These are phyloP conservation scores for Timandra comae DNA, from an alignment of 2,888 invertebrate genomes.

Conservation along the genomic window DNA sequence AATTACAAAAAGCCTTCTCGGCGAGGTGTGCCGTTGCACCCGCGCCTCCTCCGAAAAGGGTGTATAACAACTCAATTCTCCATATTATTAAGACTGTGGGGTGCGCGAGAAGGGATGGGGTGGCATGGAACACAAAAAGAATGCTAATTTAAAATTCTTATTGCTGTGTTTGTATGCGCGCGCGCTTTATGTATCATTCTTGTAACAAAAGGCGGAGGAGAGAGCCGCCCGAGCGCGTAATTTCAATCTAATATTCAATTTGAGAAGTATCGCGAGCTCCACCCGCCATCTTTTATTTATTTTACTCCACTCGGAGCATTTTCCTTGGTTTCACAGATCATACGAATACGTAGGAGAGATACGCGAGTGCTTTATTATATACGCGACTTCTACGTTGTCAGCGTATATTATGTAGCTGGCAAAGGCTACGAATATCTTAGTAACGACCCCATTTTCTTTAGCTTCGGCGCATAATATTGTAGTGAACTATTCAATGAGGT, in stretches of 20 bases:
- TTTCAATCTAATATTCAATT: conserved; percentile 76
- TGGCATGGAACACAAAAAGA: conserved; percentile 70
- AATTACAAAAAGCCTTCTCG: conserved; percentile 73
- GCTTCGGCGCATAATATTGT: neutral
- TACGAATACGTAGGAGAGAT: conserved; percentile 30
- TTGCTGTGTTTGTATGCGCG: conserved; percentile 72
- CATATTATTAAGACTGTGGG: conserved; percentile 72
- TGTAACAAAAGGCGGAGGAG: conserved; percentile 67
- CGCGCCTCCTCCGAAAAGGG: conserved; percentile 69
- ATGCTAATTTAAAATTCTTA: conserved; percentile 77
- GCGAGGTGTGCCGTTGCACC: conserved; percentile 68
- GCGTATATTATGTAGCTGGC: conserved; percentile 8
- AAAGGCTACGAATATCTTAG: conserved; percentile 2
- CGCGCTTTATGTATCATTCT: conserved; percentile 71
- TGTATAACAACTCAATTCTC: conserved; percentile 76
- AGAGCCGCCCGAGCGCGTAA: conserved; percentile 69
- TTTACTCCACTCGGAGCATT: conserved; percentile 48
- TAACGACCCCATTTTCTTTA: conserved; percentile 1
- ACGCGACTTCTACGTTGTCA: conserved; percentile 8
- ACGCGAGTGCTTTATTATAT: conserved; percentile 24
- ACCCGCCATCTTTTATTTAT: conserved; percentile 65
- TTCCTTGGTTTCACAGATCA: conserved; percentile 47
- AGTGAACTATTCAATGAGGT: neutral
- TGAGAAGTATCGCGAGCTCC: conserved; percentile 63
- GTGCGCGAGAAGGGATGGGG: conserved; percentile 55